Evolutionary conservation across 2,888 invertebrate genomes (phyloP).

Genomic region (Pachydiplax longipennis): DNA sequence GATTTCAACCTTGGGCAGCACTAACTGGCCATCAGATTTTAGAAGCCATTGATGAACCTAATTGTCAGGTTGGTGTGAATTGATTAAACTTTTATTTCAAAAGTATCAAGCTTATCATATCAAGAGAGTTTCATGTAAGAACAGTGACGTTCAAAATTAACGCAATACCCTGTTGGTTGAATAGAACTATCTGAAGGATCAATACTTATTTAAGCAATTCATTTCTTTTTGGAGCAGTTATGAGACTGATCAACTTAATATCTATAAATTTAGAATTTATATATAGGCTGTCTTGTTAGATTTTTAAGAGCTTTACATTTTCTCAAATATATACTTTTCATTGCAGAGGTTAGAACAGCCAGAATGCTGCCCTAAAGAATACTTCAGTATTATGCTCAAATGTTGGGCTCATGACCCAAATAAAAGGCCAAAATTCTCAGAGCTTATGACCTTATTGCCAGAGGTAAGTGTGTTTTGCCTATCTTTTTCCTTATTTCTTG

Average conservation of each 20-base stretch:
- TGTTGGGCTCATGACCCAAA: slow-evolving; percentile 96
- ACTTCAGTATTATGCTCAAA: slow-evolving; percentile 89
- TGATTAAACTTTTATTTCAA: neutral
- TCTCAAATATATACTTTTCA: neutral
- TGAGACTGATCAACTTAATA: too few species aligned
- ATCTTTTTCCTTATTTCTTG: neutral
- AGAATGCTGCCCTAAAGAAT: slow-evolving; percentile 92
- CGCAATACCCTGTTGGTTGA: too few species aligned
- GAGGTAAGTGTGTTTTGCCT: slow-evolving; percentile 62
- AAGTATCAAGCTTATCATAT: too few species aligned
- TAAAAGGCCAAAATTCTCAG: slow-evolving; percentile 88
- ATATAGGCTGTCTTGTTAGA: neutral
- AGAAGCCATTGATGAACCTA: slow-evolving; percentile 93
- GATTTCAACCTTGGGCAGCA: slow-evolving; percentile 98
- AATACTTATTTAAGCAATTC: too few species aligned
- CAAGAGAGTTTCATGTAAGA: too few species aligned
- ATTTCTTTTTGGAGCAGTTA: too few species aligned
- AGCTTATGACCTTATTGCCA: slow-evolving; percentile 78
- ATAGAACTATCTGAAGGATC: too few species aligned
- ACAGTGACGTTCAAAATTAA: too few species aligned
- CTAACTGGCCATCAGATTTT: slow-evolving; percentile 92
- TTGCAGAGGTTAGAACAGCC: slow-evolving; percentile 86
- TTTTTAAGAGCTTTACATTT: neutral
- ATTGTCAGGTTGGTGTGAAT: slow-evolving; percentile 69
- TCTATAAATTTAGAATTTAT: too few species aligned